Conservation (phyloP, 1,140 invertebrate species). For the Anastrepha obliqua region DNA sequence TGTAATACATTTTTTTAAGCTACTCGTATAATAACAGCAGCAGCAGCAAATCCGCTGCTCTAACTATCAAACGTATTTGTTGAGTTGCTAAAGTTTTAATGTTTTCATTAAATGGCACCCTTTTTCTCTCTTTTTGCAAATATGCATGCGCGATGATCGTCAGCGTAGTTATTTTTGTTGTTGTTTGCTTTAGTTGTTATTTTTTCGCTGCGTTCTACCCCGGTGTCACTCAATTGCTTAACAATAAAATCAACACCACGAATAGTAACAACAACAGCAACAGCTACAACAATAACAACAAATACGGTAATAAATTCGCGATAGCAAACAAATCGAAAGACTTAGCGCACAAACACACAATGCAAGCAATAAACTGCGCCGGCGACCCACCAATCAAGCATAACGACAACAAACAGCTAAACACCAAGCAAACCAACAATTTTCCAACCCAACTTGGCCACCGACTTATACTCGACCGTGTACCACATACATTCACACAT, state of each 20-base stretch:
- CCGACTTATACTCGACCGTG: neutral
- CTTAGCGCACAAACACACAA: neutral
- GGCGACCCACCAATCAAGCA: conserved; percentile 21
- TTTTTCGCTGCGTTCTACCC: conserved; percentile 3
- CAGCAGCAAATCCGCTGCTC: no score
- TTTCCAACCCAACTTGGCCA: conserved; percentile 37
- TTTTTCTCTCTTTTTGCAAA: neutral
- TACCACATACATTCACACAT: neutral
- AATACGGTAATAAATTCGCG: neutral
- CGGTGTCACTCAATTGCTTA: conserved; percentile 47
- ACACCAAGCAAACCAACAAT: conserved; percentile 21
- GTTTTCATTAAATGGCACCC: conserved; percentile 44
- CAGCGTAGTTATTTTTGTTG: neutral
- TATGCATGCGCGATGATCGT: neutral
- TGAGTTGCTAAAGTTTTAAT: conserved; percentile 51
- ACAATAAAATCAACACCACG: conserved; percentile 28
- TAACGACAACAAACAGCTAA: conserved; percentile 14
- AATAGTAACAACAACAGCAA: conserved; percentile 7
- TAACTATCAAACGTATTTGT: neutral
- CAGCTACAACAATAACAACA: neutral
- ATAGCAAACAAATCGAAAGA: neutral
- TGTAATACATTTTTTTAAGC: no score
- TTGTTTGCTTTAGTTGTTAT: no score
- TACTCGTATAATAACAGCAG: no score
- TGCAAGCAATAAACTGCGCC: neutral